Conservation (phyloP, 2,113 vertebrate species). For the Sardina pilchardus region DNA sequence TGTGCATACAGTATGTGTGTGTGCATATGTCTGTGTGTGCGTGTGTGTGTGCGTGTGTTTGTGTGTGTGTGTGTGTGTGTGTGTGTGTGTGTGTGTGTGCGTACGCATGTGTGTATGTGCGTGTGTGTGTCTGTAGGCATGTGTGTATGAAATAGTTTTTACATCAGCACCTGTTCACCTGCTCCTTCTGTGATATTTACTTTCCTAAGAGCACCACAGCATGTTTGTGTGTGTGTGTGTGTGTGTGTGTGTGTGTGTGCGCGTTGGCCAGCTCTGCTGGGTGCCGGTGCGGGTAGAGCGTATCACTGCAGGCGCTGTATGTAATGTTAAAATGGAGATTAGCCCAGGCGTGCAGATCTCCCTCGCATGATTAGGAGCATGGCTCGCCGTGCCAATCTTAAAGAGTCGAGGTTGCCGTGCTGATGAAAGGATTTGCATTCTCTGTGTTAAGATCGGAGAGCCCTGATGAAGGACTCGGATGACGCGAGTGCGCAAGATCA, state of each 20-base stretch:
- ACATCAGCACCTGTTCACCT: not conserved
- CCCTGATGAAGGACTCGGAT: not conserved
- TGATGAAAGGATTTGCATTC: constrained; percentile 48
- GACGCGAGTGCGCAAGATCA: not conserved
- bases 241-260: too few relatives aligned
- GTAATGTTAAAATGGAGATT: constrained; percentile 72
- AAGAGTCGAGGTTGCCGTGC: constrained; percentile 58
- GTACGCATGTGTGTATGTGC: not conserved
- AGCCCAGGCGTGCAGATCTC: constrained; percentile 55
- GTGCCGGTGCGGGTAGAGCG: constrained; percentile 22
- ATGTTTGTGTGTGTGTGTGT: too few relatives aligned
- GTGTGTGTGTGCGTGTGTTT: too few relatives aligned
- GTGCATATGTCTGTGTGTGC: too few relatives aligned
- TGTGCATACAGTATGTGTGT: too few relatives aligned
- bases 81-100: not conserved
- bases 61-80: too few relatives aligned
- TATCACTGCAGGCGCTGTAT: constrained; percentile 65
- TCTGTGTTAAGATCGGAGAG: not conserved
- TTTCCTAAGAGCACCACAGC: not conserved
- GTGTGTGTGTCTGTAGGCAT: not conserved
- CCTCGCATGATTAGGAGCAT: constrained; percentile 55
- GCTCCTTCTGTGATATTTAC: not conserved
- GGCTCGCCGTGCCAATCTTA: constrained; percentile 57
- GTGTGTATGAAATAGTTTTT: not conserved
- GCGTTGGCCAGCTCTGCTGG: not conserved